Percentiles rank a stretch among this genome's conserved stretches.
These are phyloP conservation scores for Acanthisitta chloris DNA, from an alignment of 2,113 vertebrate genomes.

Conservation along the genomic window DNA sequence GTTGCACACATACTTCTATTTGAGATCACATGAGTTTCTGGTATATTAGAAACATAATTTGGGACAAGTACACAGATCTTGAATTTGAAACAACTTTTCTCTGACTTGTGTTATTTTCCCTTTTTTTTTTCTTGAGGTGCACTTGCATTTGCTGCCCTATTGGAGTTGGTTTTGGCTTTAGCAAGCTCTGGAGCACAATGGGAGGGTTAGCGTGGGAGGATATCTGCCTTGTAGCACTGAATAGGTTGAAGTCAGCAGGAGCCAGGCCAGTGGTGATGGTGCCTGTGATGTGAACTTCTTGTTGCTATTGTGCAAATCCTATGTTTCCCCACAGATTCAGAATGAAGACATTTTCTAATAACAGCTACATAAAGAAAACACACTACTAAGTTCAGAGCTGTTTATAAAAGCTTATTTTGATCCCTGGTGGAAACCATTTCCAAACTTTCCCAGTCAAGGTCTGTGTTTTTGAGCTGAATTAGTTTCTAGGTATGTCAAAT, in stretches of 20 bases:
- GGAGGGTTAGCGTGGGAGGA: not conserved
- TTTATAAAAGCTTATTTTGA: not conserved
- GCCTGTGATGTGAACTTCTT: not conserved
- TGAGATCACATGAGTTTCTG: not conserved
- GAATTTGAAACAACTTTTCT: not conserved
- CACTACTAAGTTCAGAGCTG: rapidly evolving
- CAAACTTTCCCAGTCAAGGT: not conserved
- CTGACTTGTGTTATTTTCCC: not conserved
- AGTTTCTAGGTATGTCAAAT: slow-evolving; percentile 26
- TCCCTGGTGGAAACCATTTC: not conserved
- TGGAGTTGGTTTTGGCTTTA: not conserved
- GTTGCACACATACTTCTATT: not conserved
- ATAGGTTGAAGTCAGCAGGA: not conserved
- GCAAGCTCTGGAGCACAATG: not conserved
- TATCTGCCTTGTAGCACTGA: rapidly evolving
- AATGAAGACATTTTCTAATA: not conserved
- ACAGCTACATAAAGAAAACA: not conserved
- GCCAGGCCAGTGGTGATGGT: not conserved
- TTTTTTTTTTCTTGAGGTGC: not conserved
- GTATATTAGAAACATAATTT: not conserved
- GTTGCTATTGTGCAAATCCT: not conserved
- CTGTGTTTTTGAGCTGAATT: not conserved
- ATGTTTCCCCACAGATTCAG: not conserved
- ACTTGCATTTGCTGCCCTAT: not conserved
- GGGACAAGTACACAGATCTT: not conserved